Evolutionary conservation across 2,888 invertebrate genomes (phyloP).

Genomic region (Lasioglossum malachurum): DNA sequence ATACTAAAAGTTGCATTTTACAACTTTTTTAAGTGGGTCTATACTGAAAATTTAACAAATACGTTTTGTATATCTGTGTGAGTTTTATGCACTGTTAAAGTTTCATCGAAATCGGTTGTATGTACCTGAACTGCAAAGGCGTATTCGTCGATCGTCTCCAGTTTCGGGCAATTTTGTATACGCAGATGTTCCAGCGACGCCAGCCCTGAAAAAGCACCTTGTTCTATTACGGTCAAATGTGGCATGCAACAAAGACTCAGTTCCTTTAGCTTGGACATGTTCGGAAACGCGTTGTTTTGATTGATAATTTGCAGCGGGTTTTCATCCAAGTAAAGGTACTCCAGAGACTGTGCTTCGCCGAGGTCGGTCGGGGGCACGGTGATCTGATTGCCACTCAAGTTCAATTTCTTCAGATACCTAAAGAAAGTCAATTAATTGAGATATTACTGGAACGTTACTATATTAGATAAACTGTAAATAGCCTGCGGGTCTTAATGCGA

Average conservation of each 20-base stretch:
- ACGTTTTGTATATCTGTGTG: no score
- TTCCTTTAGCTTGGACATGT: constrained; percentile 87
- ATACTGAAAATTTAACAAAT: no score
- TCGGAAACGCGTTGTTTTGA: constrained; percentile 87
- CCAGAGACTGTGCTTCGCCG: constrained; percentile 87
- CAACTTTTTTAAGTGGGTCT: no score
- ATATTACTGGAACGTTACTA: neutral
- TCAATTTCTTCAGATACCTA: constrained; percentile 87
- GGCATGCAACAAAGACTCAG: constrained; percentile 90
- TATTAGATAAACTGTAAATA: neutral
- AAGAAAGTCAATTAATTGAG: neutral
- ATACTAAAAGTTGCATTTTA: no score
- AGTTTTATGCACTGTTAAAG: no score
- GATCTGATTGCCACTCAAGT: constrained; percentile 89
- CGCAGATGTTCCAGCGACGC: constrained; percentile 87
- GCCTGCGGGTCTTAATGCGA: neutral
- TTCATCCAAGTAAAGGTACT: constrained; percentile 88
- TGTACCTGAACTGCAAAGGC: constrained; percentile 81
- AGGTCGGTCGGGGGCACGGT: constrained; percentile 87
- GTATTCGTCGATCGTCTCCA: constrained; percentile 87
- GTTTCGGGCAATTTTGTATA: constrained; percentile 88
- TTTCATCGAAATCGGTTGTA: no score
- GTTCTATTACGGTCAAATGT: constrained; percentile 86
- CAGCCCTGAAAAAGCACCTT: constrained; percentile 87
- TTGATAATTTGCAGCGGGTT: constrained; percentile 89